Evolutionary conservation across 2,797 vertebrate genomes (phyloP).

Genomic region (Rhinoraja longicauda): DNA sequence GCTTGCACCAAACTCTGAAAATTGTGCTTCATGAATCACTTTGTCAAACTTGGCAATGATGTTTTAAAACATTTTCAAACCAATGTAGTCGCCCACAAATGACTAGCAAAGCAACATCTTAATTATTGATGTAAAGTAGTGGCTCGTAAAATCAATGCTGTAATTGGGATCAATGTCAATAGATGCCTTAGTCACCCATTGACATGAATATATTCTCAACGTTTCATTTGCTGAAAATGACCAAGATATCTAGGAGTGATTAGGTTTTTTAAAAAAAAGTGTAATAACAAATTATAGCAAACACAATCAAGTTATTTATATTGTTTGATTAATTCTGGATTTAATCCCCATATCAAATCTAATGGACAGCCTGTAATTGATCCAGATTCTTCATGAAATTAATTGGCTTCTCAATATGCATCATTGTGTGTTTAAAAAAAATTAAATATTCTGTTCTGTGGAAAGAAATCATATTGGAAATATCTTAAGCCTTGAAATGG

Average conservation of each 20-base stretch:
- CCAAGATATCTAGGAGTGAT: background rate
- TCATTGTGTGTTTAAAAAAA: background rate
- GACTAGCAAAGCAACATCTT: background rate
- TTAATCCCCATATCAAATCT: background rate
- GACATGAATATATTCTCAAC: background rate
- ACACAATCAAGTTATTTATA: background rate
- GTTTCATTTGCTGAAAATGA: background rate
- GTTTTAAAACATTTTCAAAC: background rate
- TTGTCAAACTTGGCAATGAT: background rate
- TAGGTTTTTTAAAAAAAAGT: background rate
- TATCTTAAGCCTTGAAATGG: background rate
- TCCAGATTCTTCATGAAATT: background rate
- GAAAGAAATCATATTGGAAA: background rate
- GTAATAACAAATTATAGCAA: background rate
- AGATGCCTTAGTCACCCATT: background rate
- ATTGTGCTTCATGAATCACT: background rate
- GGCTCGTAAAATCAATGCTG: background rate
- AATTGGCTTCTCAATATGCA: background rate
- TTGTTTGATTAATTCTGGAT: background rate
- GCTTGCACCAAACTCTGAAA: background rate
- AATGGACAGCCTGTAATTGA: background rate
- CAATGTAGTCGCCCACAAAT: background rate
- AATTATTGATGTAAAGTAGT: background rate
- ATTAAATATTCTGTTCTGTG: too few relatives aligned
- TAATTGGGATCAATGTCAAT: conserved; percentile 9